Base-by-base conservation (phyloP, 2,113 vertebrate genomes). In the Pao palembangensis region DNA sequence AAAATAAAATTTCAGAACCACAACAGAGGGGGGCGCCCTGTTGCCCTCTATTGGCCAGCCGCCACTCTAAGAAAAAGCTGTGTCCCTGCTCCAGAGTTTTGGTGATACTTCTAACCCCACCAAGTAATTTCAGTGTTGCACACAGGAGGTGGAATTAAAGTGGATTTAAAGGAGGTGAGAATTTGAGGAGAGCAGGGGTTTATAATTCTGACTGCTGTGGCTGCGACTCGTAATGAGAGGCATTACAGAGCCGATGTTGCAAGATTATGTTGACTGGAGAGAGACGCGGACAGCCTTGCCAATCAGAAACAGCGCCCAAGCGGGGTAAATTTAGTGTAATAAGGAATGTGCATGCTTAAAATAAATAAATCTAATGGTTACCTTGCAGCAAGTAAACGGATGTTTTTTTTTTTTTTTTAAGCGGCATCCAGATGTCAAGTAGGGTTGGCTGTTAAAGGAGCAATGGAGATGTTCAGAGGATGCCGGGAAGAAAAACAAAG, bases 161-260 rank as follows among this genome's bases (percentile, higher is more conserved):
- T 59, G 79, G 83, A 86, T 89, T 88, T 83, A 78, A 80, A 50
- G 28, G 71, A 77, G 64, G 43, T 41, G 38, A 73, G 65, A 42
- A 55, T 38, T 70, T 65, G 52, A 69, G 73, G 53, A 69, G 80
- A 87, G 63, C 43, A 61, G 69, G 53, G 53, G 68, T 86, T 87
- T 86, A 85, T 77, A 73, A 71, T 64, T 75, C 79, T 84, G 85
- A 87, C 85, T 87, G 85, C 83, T 79, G 72, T 73, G 73, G 83
- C 77, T 61, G 66, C 76, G 67, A 69, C 72, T 81, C 80, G 82
- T 89, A 90, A 90, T 88, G 84, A 89, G 86, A 59, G 42, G 67
- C 79, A 88, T 90, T 90, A 91, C 78, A 74, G 72, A 81, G 76
- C 83, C 81, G 88, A 90, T 91, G 87, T 86, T 79, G 77, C 86